Percentiles rank a stretch among this genome's conserved stretches.
phyloP scores from a whole-genome alignment of 2,113 vertebrate genomes.

The Mirza zaza region DNA sequence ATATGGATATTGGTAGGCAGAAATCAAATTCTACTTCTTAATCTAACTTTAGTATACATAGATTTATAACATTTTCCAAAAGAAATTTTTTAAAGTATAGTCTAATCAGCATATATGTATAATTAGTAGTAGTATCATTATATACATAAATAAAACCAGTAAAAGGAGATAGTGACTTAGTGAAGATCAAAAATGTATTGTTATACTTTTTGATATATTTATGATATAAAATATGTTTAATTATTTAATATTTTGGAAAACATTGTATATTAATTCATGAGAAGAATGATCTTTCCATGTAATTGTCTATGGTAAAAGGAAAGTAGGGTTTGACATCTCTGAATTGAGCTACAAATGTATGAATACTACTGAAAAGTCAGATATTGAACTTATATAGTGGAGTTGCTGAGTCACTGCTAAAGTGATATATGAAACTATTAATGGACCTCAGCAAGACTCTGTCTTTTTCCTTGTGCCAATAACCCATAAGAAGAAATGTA shows the following conservation, averaged over 20 bases:
- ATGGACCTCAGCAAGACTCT: conserved; percentile 13
- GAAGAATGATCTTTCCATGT: not conserved
- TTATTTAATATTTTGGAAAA: not conserved
- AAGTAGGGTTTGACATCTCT: not conserved
- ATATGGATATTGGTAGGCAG: not conserved
- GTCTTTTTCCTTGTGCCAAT: conserved; percentile 58
- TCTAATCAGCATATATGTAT: not conserved
- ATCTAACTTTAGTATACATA: not conserved
- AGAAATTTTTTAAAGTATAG: not conserved
- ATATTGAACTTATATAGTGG: not conserved
- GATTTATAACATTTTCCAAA: not conserved
- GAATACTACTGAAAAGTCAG: conserved; percentile 36
- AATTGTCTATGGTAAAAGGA: not conserved
- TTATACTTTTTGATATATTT: not conserved
- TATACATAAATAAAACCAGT: not conserved
- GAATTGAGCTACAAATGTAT: conserved; percentile 25
- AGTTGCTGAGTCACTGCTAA: not conserved
- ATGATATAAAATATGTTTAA: not conserved
- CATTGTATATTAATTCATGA: not conserved
- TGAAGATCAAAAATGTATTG: not conserved
- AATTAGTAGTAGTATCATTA: not conserved
- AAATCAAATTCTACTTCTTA: not conserved
- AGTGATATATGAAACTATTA: conserved; percentile 58
- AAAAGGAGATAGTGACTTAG: not conserved
- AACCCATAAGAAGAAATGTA: conserved; percentile 63